Evolutionary conservation across 2,113 vertebrate species (phyloP).

Genomic region (Nematolebias whitei): DNA sequence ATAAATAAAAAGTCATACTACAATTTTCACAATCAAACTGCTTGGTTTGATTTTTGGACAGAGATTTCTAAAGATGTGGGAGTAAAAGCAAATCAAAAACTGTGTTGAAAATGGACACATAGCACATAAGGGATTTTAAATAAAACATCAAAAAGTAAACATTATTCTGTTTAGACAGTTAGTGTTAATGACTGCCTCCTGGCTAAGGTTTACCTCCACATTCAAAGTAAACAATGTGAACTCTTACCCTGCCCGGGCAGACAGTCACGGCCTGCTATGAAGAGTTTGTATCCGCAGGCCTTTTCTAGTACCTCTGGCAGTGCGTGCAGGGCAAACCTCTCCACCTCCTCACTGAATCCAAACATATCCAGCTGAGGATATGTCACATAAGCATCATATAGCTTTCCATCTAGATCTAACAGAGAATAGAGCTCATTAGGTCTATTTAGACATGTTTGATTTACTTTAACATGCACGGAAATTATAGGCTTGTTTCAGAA

Average conservation of each 20-base stretch:
- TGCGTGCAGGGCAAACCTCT: constrained; percentile 78
- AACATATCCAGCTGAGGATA: constrained; percentile 78
- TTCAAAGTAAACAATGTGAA: neutral
- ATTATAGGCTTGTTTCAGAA: neutral
- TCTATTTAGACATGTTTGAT: neutral
- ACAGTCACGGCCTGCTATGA: constrained; percentile 88
- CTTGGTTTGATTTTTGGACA: too few relatives aligned
- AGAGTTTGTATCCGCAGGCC: constrained; percentile 88
- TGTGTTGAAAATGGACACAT: too few relatives aligned
- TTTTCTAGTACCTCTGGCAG: constrained; percentile 88
- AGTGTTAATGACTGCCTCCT: too few relatives aligned
- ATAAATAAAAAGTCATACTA: too few relatives aligned
- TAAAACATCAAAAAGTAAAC: too few relatives aligned
- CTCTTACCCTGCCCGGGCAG: constrained; percentile 85
- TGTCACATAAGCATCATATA: constrained; percentile 91
- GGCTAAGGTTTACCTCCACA: too few relatives aligned
- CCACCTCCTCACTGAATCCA: constrained; percentile 66
- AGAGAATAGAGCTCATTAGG: constrained; percentile 1
- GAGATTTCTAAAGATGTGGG: too few relatives aligned
- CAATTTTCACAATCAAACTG: too few relatives aligned
- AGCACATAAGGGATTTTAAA: too few relatives aligned
- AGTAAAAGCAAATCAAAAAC: too few relatives aligned
- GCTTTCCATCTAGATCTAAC: constrained; percentile 87
- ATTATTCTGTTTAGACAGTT: too few relatives aligned
- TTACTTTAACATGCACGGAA: neutral